Conservation (phyloP, 92 coral and sea anemone genomes). For the Desmophyllum pertusum region DNA sequence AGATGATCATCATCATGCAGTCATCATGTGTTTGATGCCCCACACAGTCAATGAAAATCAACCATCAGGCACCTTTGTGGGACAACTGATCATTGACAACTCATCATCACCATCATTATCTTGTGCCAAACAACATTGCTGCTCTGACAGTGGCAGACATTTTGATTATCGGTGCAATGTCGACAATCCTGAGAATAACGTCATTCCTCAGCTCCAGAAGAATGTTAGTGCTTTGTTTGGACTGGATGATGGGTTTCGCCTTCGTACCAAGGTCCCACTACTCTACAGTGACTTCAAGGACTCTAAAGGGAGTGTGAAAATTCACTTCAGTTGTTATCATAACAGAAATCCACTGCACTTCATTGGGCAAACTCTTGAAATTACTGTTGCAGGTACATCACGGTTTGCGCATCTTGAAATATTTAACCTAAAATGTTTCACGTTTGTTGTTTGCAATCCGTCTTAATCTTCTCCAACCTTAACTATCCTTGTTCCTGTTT, state of each 20-base stretch:
- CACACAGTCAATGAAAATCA: conserved; percentile 66
- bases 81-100: conserved; percentile 66
- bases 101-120: conserved; percentile 40
- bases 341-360: conserved; percentile 51
- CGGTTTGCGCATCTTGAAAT: too few species aligned
- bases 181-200: conserved; percentile 51
- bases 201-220: conserved; percentile 12
- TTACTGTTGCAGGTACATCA: conserved; percentile 52
- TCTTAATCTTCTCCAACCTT: too few species aligned
- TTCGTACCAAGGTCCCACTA: conserved; percentile 37
- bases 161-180: conserved; percentile 50
- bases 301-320: conserved; percentile 30
- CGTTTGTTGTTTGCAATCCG: too few species aligned
- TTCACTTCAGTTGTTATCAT: conserved; percentile 59
- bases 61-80: conserved; percentile 57
- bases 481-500: too few species aligned
- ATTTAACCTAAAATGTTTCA: too few species aligned
- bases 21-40: conserved; percentile 53
- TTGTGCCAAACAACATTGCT: conserved; percentile 60
- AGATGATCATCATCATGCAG: conserved; percentile 30
- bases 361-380: conserved; percentile 43
- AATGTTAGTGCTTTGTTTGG: conserved; percentile 52
- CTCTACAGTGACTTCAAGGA: conserved; percentile 23
- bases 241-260: conserved; percentile 43
- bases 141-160: conserved; percentile 29